phyloP scores from a whole-genome alignment of 2,888 invertebrate genomes.

The Luperina testacea region DNA sequence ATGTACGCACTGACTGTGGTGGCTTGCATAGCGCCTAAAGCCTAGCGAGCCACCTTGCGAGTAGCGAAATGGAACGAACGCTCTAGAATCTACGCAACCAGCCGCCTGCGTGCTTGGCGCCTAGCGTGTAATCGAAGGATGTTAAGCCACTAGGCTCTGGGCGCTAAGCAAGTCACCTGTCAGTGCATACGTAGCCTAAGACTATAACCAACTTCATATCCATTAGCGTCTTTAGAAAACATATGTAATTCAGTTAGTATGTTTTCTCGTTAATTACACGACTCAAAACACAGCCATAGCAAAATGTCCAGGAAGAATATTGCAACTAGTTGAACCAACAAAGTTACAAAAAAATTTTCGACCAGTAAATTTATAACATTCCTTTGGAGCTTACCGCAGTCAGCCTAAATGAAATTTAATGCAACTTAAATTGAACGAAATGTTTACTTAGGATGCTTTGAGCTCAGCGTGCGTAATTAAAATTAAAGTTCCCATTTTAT shows the following conservation, averaged over 20 bases:
- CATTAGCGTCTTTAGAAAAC: neutral
- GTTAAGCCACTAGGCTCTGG: too few species aligned
- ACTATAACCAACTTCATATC: neutral
- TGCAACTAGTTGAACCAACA: conserved; percentile 1
- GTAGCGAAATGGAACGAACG: too few species aligned
- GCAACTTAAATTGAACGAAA: conserved; percentile 64
- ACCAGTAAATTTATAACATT: conserved; percentile 39
- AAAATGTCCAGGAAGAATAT: conserved; percentile 30
- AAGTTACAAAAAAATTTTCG: conserved; percentile 23
- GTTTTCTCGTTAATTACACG: conserved; percentile 1
- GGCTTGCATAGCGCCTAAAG: too few species aligned
- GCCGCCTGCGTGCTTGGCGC: too few species aligned
- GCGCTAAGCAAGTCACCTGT: too few species aligned
- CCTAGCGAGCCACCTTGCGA: too few species aligned
- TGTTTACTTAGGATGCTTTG: conserved; percentile 63
- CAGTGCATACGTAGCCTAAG: too few species aligned
- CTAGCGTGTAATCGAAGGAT: too few species aligned
- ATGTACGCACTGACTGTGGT: too few species aligned
- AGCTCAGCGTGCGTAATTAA: conserved; percentile 49
- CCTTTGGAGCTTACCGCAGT: conserved; percentile 53
- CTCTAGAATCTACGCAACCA: too few species aligned
- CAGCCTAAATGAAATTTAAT: conserved; percentile 55
- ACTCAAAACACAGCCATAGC: neutral
- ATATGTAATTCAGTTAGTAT: neutral
- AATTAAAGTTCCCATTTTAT: conserved; percentile 43